Evolutionary conservation across 1,140 invertebrate genomes (phyloP).

Genomic region (Gonioctena quinquepunctata): DNA sequence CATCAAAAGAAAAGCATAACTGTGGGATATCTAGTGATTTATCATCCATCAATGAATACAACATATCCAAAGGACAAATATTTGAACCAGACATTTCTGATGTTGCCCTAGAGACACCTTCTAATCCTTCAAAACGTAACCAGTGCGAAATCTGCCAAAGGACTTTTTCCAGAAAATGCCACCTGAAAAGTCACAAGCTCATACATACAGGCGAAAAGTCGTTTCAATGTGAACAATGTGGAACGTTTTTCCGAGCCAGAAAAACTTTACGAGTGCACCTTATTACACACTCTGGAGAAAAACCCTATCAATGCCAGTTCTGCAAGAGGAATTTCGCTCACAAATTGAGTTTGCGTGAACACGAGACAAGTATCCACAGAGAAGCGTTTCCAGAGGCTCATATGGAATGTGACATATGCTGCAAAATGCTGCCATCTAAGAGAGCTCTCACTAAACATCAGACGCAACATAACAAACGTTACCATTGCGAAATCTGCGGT

Average conservation of each 20-base stretch:
- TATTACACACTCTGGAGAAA: neutral
- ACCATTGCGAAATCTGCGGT: constrained; percentile 73
- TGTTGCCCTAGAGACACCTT: neutral
- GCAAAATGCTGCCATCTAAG: neutral
- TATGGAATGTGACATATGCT: neutral
- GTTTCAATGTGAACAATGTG: constrained; percentile 2
- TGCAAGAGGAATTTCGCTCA: constrained; percentile 11
- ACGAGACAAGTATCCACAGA: neutral
- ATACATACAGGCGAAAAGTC: neutral
- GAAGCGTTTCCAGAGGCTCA: neutral
- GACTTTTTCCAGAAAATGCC: neutral
- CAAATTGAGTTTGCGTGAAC: neutral
- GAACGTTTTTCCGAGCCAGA: neutral
- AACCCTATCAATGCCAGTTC: neutral
- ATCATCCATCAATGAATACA: neutral
- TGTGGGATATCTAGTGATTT: too few relatives aligned
- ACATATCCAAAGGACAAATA: neutral
- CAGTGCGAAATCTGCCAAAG: neutral
- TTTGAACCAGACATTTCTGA: neutral
- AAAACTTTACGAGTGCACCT: neutral
- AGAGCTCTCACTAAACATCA: neutral
- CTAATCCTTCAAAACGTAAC: neutral
- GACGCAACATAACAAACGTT: constrained; percentile 40
- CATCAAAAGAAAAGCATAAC: neutral
- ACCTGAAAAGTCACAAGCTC: neutral